A percentile compares a stretch with the other conserved stretches of the same genome.
Evolutionary conservation across 2,113 vertebrate species (phyloP).

Genomic region (Marmota monax): DNA sequence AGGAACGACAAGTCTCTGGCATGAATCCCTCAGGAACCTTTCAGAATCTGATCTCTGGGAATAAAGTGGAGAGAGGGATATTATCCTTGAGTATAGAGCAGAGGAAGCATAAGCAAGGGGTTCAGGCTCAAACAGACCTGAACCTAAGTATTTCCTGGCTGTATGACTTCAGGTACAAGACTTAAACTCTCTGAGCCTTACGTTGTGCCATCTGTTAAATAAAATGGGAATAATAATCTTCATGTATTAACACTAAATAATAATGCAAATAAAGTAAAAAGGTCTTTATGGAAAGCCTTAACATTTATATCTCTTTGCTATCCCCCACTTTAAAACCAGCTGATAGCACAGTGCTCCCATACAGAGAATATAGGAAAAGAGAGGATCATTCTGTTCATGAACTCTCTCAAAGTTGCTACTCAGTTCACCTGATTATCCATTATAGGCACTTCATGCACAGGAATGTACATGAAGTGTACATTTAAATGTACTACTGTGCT

Average conservation of each 20-base stretch:
- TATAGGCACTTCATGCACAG: not conserved
- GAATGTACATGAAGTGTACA: not conserved
- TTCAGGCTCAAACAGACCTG: not conserved
- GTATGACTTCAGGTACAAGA: not conserved
- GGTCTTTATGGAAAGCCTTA: not conserved
- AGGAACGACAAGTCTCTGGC: not conserved
- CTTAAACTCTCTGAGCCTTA: not conserved
- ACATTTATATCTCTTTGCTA: not conserved
- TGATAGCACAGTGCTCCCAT: not conserved
- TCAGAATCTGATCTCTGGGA: not conserved
- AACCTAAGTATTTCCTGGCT: not conserved
- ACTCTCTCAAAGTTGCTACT: not conserved
- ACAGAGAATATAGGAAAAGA: not conserved
- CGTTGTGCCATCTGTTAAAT: not conserved
- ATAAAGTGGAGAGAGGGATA: slow-evolving; percentile 3
- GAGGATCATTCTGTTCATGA: not conserved
- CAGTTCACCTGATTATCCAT: not conserved
- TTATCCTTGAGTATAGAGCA: not conserved
- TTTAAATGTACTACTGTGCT: not conserved
- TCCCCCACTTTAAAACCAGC: not conserved
- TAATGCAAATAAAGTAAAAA: not conserved
- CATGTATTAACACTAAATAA: not conserved
- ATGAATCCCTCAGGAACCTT: not conserved
- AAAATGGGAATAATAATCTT: slow-evolving; percentile 12
- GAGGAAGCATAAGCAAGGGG: not conserved